A percentile compares a stretch with the other conserved stretches of the same genome.
Evolutionary conservation across 1,140 invertebrate genomes (phyloP).

Genomic region (Sarcophaga bullata): DNA sequence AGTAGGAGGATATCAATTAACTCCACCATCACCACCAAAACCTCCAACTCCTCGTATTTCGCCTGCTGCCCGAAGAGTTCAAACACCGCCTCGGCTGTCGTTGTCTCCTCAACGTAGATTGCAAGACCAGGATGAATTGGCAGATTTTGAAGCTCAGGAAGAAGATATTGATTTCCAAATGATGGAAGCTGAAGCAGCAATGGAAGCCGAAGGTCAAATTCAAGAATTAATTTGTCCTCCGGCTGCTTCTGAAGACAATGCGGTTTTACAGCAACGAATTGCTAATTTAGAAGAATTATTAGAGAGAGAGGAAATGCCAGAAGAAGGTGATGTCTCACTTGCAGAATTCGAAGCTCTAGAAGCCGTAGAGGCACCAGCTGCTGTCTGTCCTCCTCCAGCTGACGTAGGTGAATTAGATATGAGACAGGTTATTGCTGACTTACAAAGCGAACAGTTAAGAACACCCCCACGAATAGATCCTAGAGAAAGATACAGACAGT

Average conservation of each 20-base stretch:
- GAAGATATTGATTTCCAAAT: too few species aligned
- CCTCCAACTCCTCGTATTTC: too few species aligned
- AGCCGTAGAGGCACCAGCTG: neutral
- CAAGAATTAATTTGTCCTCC: neutral
- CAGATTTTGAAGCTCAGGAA: too few species aligned
- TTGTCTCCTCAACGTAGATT: neutral
- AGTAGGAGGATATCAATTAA: neutral
- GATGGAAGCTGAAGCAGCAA: too few species aligned
- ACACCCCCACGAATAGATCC: neutral
- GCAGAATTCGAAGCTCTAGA: constrained; percentile 27
- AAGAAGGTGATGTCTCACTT: neutral
- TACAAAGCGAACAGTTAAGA: neutral
- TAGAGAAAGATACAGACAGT: neutral
- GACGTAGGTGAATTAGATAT: neutral
- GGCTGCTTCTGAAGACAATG: neutral
- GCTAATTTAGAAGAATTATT: neutral
- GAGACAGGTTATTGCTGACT: neutral
- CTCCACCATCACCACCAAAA: neutral
- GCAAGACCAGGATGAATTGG: too few species aligned
- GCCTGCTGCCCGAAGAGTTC: too few species aligned
- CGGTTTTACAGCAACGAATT: neutral
- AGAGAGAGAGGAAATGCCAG: neutral
- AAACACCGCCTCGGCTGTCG: neutral
- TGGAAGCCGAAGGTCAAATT: neutral
- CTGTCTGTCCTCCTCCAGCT: neutral